phyloP scores from a whole-genome alignment of 2,113 vertebrate species.

The Polypterus bichir region DNA sequence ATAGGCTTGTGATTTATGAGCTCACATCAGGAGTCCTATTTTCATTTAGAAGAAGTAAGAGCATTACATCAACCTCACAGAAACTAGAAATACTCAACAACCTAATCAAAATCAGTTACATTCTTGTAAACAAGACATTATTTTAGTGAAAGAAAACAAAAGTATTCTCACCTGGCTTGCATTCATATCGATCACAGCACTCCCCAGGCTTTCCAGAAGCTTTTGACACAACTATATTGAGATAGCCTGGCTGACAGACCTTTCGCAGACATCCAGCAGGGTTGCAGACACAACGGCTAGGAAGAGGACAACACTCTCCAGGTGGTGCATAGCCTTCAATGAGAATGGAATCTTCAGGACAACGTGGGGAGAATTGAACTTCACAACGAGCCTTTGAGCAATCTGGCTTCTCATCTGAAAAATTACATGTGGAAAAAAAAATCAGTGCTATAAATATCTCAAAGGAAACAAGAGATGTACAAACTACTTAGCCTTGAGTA shows the following conservation, averaged over 20 bases:
- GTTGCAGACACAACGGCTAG: constrained; percentile 75
- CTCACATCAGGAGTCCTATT: too few relatives aligned
- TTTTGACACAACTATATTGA: constrained; percentile 78
- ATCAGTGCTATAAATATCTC: constrained; percentile 8
- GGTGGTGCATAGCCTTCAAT: constrained; percentile 82
- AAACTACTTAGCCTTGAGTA: too few relatives aligned
- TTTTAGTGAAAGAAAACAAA: not conserved
- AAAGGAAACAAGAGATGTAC: too few relatives aligned
- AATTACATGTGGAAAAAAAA: constrained; percentile 22
- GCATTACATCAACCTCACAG: too few relatives aligned
- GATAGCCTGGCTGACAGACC: constrained; percentile 75
- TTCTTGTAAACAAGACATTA: too few relatives aligned
- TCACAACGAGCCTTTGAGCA: constrained; percentile 78
- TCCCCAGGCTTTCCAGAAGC: constrained; percentile 77
- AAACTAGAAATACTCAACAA: too few relatives aligned
- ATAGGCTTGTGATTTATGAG: too few relatives aligned
- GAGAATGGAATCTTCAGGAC: constrained; percentile 75
- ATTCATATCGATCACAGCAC: constrained; percentile 83
- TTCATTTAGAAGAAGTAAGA: too few relatives aligned
- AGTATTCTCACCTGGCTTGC: constrained; percentile 69
- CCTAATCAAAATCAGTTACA: too few relatives aligned
- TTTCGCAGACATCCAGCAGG: constrained; percentile 76
- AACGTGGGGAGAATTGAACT: constrained; percentile 80
- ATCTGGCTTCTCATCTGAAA: constrained; percentile 77
- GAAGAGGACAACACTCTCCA: constrained; percentile 74